Base-by-base conservation (phyloP, 2,113 vertebrate genomes). In the Silurus asotus region DNA sequence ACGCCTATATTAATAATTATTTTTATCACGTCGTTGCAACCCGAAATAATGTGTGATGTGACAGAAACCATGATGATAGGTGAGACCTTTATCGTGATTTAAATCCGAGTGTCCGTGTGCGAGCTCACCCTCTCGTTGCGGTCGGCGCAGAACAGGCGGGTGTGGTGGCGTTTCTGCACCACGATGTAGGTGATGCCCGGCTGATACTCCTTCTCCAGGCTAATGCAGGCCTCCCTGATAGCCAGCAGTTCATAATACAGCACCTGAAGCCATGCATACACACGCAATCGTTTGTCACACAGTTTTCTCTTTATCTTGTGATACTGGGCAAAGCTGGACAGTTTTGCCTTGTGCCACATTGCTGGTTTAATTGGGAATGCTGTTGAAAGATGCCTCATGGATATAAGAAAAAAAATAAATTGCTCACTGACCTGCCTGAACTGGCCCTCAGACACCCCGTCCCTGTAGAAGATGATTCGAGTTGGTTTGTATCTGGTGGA, bases 121-220 rank as follows among this genome's bases (percentile, higher is more conserved):
- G 8, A 64, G 62, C 94, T 97, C 95, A 99, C 98, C 96, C 98
- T 96, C 94, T 99, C 98, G 23, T 98, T 98, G 91, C 97, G 96
- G 92, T 99, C 98, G 53, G 98, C 98, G 91, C 98, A 99, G 95
- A 99, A 99, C 89, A 99, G 92, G 75, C 98, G 96, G 0, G 98
- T 99, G n/a, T 99, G 98, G 93, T 99, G 98, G 86, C 98, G 94
- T 92, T 99, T 99, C 95, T 99, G 98, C 91, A 99, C 98, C 88
- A 99, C 98, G 25, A 99, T 99, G 90, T 99, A 99, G 23, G 98
- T 99, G 94, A 99, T 99, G 92, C 98, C 98, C 28, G 98, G 98
- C 94, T 99, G 98, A 93, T 99, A 99, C 91, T 99, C 98, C 86
- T 99, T 99, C 94, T 99, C 98, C 94, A 99, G 93, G 92, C 96